Percentiles rank a stretch among this genome's conserved stretches.
Evolutionary conservation across 2,797 vertebrate species (phyloP).

Genomic region (Acanthurus leucopareius): DNA sequence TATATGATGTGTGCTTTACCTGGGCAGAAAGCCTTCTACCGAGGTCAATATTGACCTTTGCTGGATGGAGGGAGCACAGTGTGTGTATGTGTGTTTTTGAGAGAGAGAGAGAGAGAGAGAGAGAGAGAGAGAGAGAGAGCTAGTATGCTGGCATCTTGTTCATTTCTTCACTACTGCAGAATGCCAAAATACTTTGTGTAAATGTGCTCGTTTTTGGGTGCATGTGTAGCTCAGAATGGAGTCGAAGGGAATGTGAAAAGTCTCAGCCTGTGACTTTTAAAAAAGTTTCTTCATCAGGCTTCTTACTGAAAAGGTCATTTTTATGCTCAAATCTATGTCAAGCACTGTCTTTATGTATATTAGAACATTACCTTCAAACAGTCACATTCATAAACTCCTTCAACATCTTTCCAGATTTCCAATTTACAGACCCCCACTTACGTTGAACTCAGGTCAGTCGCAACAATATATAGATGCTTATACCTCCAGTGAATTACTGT

Average conservation of each 20-base stretch:
- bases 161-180: conserved; percentile 43
- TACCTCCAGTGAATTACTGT: conserved; percentile 38
- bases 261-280: conserved; percentile 7
- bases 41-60: conserved; percentile 82
- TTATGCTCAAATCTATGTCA: conserved; percentile 29
- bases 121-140: conserved; percentile 45
- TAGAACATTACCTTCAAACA: conserved; percentile 25
- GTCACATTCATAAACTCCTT: conserved; percentile 26
- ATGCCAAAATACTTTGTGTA: conserved; percentile 43
- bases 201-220: neutral
- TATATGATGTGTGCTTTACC: conserved; percentile 60
- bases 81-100: conserved; percentile 13
- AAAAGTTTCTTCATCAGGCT: neutral
- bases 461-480: conserved; percentile 34
- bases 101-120: conserved; percentile 50
- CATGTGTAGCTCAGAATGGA: conserved; percentile 14
- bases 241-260: conserved; percentile 21
- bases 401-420: conserved; percentile 16
- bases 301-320: conserved; percentile 31
- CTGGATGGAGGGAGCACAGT: conserved; percentile 42
- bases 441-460: conserved; percentile 9
- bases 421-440: conserved; percentile 9
- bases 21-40: conserved; percentile 54
- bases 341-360: conserved; percentile 14
- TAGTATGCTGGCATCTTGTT: conserved; percentile 56